Percentiles rank a stretch among this genome's conserved stretches.
Evolutionary conservation across 2,113 vertebrate genomes (phyloP).

Genomic region (Lamprotornis superbus): DNA sequence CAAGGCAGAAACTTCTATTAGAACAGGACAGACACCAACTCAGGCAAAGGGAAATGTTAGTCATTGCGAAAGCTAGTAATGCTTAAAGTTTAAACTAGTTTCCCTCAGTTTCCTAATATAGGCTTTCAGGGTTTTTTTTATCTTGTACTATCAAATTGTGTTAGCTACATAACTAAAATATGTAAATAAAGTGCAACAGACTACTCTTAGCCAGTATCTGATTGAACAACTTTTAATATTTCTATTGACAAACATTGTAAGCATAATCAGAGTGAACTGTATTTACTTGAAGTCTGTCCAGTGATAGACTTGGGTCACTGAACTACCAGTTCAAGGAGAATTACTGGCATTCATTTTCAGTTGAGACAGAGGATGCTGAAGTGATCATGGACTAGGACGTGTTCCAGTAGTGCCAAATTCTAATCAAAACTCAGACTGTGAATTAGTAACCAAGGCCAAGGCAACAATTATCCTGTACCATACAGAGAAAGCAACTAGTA

Average conservation of each 20-base stretch:
- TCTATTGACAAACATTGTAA: slow-evolving; percentile 24
- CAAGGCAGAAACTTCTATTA: background rate
- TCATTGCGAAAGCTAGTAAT: background rate
- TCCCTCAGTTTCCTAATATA: background rate
- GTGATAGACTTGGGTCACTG: background rate
- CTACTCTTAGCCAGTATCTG: background rate
- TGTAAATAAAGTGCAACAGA: background rate
- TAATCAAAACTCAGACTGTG: slow-evolving; percentile 9
- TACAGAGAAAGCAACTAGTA: slow-evolving; percentile 44
- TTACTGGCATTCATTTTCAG: background rate
- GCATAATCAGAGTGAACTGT: slow-evolving; percentile 2
- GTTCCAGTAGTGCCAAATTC: background rate
- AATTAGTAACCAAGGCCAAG: slow-evolving; percentile 23
- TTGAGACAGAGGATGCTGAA: background rate
- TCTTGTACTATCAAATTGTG: background rate
- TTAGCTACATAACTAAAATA: background rate
- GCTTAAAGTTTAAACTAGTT: background rate
- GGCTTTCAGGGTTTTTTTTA: background rate
- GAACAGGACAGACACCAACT: background rate
- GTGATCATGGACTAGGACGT: rapidly evolving
- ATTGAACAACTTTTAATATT: slow-evolving; percentile 54
- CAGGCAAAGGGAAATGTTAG: background rate
- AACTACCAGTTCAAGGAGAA: background rate
- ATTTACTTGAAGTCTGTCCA: background rate
- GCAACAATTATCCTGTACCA: slow-evolving; percentile 16